A percentile compares a stretch with the other conserved stretches of the same genome.
These are phyloP conservation scores for Arizona elegans DNA, from an alignment of 2,113 vertebrate genomes.

Conservation along the genomic window DNA sequence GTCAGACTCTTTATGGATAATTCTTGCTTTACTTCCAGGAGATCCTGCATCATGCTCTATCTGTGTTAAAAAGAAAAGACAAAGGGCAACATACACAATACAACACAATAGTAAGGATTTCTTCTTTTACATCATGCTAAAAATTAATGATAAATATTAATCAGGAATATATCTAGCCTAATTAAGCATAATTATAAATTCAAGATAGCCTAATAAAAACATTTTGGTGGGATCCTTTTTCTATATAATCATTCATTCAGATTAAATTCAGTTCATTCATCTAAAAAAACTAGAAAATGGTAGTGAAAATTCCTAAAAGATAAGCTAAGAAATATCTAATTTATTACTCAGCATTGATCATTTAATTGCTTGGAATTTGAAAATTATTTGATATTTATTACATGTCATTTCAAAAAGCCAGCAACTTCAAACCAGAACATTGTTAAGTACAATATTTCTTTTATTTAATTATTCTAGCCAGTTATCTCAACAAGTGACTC, in stretches of 20 bases:
- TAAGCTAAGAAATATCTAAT: neutral
- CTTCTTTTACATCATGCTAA: neutral
- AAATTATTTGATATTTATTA: neutral
- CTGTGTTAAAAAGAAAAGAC: slow-evolving; percentile 53
- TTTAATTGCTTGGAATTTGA: neutral
- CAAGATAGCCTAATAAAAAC: neutral
- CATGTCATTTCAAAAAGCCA: neutral
- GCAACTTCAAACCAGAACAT: neutral
- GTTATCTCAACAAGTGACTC: neutral
- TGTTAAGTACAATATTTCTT: neutral
- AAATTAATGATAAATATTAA: neutral
- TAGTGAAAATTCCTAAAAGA: neutral
- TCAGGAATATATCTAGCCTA: neutral
- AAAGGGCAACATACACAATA: neutral
- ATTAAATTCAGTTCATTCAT: neutral
- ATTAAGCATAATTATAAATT: neutral
- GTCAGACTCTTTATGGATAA: slow-evolving; percentile 82
- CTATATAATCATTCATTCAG: neutral
- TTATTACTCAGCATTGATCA: neutral
- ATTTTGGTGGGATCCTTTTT: neutral
- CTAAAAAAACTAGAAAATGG: neutral
- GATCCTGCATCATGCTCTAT: slow-evolving; percentile 72
- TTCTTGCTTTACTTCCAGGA: slow-evolving; percentile 75
- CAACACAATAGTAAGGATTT: neutral
- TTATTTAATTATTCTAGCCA: neutral